These are phyloP conservation scores for Maniola jurtina DNA, from an alignment of 1,140 invertebrate species.

Conservation along the genomic window DNA sequence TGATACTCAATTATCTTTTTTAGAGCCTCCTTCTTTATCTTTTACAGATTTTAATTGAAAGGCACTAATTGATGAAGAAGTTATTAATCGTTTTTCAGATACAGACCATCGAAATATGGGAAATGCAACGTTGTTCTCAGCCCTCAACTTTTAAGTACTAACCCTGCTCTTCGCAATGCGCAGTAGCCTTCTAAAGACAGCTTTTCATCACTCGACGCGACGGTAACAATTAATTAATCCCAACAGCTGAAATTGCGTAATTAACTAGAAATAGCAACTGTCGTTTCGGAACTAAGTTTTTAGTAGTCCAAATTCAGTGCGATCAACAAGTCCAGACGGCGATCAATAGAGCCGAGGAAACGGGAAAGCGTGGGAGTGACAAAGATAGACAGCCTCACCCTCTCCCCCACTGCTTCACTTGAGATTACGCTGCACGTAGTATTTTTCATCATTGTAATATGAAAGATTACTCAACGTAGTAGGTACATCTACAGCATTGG, in stretches of 20 bases:
- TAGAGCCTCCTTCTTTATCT: too few species aligned
- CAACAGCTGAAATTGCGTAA: background rate
- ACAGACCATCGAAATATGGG: too few species aligned
- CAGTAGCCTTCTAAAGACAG: too few species aligned
- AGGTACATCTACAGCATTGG: background rate
- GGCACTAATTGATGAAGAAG: too few species aligned
- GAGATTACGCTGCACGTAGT: slow-evolving; percentile 45
- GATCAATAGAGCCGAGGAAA: slow-evolving; percentile 66
- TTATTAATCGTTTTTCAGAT: too few species aligned
- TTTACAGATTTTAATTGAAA: too few species aligned
- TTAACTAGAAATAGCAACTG: slow-evolving; percentile 11
- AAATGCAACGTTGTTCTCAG: too few species aligned
- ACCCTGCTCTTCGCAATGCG: too few species aligned
- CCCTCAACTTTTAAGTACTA: too few species aligned
- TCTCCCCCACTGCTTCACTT: slow-evolving; percentile 39
- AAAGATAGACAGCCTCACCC: slow-evolving; percentile 41
- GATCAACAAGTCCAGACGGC: slow-evolving; percentile 75
- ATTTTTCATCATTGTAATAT: slow-evolving; percentile 38
- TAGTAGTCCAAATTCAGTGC: slow-evolving; percentile 45
- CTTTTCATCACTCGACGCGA: too few species aligned
- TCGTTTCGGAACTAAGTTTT: slow-evolving; percentile 16
- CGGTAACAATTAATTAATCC: background rate
- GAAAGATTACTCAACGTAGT: slow-evolving; percentile 22
- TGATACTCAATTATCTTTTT: too few species aligned
- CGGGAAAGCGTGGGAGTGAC: slow-evolving; percentile 48